Conservation (phyloP, 2,888 invertebrate genomes). For the Agrenia bidenticulata region DNA sequence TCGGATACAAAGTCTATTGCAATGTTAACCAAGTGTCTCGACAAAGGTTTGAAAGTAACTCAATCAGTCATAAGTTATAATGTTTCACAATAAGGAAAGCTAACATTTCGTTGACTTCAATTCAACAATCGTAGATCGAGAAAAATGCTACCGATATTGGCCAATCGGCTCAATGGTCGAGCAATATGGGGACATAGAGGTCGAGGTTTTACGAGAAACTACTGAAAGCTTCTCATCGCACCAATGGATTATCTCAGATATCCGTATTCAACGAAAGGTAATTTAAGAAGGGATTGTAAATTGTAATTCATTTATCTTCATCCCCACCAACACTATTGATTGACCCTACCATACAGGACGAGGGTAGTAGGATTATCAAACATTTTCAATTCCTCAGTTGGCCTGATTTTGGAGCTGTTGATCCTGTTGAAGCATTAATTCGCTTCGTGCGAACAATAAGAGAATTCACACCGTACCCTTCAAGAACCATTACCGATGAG, state of each 20-base stretch:
- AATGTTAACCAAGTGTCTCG: constrained; percentile 94
- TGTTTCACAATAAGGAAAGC: too few species aligned
- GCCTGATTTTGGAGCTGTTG: constrained; percentile 98
- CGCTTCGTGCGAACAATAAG: constrained; percentile 90
- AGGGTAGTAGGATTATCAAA: constrained; percentile 78
- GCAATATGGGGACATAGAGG: constrained; percentile 95
- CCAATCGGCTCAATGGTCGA: constrained; percentile 89
- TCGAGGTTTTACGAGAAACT: constrained; percentile 55
- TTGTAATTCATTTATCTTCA: too few species aligned
- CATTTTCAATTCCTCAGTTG: constrained; percentile 98
- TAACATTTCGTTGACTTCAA: too few species aligned
- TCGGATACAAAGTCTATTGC: constrained; percentile 93
- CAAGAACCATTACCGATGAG: too few species aligned
- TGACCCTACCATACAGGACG: neutral
- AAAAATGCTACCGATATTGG: constrained; percentile 97
- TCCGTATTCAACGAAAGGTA: neutral
- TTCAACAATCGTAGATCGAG: constrained; percentile 59
- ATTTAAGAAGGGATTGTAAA: too few species aligned
- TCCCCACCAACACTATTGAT: too few species aligned
- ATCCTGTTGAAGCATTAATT: constrained; percentile 89
- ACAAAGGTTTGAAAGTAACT: constrained; percentile 68
- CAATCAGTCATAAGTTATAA: constrained; percentile 28
- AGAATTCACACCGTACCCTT: constrained; percentile 79
- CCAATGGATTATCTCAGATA: neutral
- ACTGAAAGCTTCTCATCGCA: neutral